Conservation (phyloP, 1,140 invertebrate species). For the Lucilia sericata region DNA sequence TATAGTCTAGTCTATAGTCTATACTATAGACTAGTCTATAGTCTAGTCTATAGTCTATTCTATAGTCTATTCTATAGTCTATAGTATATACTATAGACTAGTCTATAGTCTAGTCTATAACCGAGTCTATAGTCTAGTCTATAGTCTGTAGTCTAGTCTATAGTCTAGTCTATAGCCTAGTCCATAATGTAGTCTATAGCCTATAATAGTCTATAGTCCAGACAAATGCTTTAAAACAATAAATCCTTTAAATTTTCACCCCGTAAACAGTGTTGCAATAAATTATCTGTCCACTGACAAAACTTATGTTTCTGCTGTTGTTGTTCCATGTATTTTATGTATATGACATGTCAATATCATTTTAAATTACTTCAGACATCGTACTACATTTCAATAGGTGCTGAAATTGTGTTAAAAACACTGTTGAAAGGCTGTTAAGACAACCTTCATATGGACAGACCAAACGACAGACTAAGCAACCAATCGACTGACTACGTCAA, state of each 20-base stretch:
- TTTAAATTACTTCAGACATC: constrained; percentile 11
- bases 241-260: background rate
- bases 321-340: background rate
- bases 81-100: too few relatives aligned
- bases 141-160: too few relatives aligned
- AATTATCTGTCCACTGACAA: background rate
- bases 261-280: background rate
- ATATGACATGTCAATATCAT: constrained; percentile 27
- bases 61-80: too few relatives aligned
- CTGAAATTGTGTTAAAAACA: constrained; percentile 13
- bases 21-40: too few relatives aligned
- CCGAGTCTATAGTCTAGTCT: too few relatives aligned
- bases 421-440: background rate
- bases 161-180: too few relatives aligned
- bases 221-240: too few relatives aligned
- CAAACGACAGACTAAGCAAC: background rate
- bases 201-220: too few relatives aligned
- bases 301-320: background rate
- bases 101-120: too few relatives aligned
- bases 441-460: background rate
- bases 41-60: too few relatives aligned
- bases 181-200: too few relatives aligned
- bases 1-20: too few relatives aligned
- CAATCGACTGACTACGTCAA: background rate
- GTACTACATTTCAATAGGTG: background rate